Conservation (phyloP, 2,888 invertebrate species). For the Altica lythri region DNA sequence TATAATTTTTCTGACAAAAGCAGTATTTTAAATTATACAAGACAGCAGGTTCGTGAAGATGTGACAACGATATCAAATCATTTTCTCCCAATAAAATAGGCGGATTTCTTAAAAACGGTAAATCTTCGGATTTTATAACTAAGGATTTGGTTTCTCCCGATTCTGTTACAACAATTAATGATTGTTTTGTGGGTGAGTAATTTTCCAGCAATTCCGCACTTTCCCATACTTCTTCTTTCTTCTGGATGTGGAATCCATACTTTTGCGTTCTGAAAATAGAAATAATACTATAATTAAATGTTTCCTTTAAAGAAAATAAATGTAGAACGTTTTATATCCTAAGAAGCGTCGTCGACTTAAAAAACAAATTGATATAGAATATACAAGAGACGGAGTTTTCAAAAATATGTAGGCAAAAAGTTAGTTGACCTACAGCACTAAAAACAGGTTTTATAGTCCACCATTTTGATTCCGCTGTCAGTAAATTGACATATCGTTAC, state of each 20-base stretch:
- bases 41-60: constrained; percentile 96
- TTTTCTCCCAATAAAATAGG: constrained; percentile 96
- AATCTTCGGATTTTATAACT: constrained; percentile 70
- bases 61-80: constrained; percentile 94
- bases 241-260: constrained; percentile 91
- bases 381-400: too few species aligned
- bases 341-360: too few species aligned
- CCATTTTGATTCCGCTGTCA: too few species aligned
- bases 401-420: too few species aligned
- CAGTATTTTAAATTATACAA: constrained; percentile 92
- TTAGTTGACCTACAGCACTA: too few species aligned
- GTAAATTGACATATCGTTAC: too few species aligned
- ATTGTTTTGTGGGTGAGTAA: constrained; percentile 69
- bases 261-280: constrained; percentile 73
- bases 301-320: too few species aligned
- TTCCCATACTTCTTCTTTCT: constrained; percentile 90
- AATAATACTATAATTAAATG: too few species aligned
- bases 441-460: too few species aligned
- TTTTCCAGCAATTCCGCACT: constrained; percentile 80
- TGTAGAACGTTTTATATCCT: too few species aligned
- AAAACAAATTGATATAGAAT: too few species aligned
- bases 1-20: constrained; percentile 89
- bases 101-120: constrained; percentile 93
- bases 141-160: constrained; percentile 65
- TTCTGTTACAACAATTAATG: constrained; percentile 68